These are phyloP conservation scores for Siniperca scherzeri DNA, from an alignment of 2,797 vertebrate species.

Conservation along the genomic window DNA sequence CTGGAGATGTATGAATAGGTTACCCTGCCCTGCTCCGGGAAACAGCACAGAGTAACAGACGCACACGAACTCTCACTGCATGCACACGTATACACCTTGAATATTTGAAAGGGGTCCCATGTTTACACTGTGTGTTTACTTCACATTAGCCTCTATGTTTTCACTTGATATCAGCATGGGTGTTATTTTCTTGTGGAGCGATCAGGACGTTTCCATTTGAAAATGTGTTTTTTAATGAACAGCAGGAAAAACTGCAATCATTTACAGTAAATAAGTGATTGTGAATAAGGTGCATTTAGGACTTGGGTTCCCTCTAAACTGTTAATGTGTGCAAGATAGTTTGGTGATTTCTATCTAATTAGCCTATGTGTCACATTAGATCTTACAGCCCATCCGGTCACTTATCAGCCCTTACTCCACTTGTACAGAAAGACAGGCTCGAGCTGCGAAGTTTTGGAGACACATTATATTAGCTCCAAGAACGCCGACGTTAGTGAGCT, in stretches of 20 bases:
- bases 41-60: constrained; percentile 23
- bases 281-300: not conserved
- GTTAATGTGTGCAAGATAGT: not conserved
- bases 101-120: constrained; percentile 7
- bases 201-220: not conserved
- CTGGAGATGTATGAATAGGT: constrained; percentile 59
- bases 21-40: constrained; percentile 40
- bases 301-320: not conserved
- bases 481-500: not conserved
- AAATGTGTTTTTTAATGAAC: not conserved
- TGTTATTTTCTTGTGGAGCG: too few species aligned
- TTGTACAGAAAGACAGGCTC: not conserved
- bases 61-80: not conserved
- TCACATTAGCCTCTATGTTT: constrained; percentile 6
- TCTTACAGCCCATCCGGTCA: not conserved
- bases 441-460: constrained; percentile 29
- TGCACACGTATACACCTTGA: not conserved
- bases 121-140: constrained; percentile 16
- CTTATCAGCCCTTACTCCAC: not conserved
- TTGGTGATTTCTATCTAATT: not conserved
- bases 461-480: not conserved
- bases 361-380: not conserved
- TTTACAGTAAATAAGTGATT: not conserved
- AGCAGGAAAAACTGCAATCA: not conserved
- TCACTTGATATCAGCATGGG: not conserved